Percentiles rank a stretch among this genome's conserved stretches.
phyloP scores from a whole-genome alignment of 1,140 invertebrate species.

The Zophobas atratus region DNA sequence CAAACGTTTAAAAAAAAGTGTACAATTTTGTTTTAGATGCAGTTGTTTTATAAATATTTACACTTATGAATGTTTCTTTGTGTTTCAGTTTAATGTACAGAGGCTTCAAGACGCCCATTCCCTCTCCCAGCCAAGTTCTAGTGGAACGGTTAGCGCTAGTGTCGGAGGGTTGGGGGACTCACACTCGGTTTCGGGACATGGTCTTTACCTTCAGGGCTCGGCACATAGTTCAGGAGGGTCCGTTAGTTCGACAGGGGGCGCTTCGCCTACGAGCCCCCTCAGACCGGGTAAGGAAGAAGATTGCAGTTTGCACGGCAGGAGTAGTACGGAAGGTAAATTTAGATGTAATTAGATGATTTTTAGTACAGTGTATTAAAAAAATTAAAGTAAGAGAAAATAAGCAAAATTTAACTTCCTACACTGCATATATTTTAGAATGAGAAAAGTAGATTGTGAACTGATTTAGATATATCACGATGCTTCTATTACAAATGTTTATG shows the following conservation, averaged over 20 bases:
- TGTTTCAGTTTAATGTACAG: slow-evolving; percentile 66
- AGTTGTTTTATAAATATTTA: too few relatives aligned
- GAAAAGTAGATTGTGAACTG: too few relatives aligned
- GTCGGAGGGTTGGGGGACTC: slow-evolving; percentile 55
- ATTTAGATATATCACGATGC: too few relatives aligned
- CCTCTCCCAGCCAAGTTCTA: slow-evolving; percentile 57
- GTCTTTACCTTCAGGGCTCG: slow-evolving; percentile 63
- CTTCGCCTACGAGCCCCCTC: slow-evolving; percentile 66
- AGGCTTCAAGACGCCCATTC: slow-evolving; percentile 64
- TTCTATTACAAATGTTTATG: too few relatives aligned
- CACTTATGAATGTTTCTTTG: slow-evolving; percentile 18
- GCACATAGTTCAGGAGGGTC: slow-evolving; percentile 66
- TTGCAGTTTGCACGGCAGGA: slow-evolving; percentile 71
- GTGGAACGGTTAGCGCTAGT: slow-evolving; percentile 53
- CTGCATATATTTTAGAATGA: too few relatives aligned
- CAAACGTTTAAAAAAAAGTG: too few relatives aligned
- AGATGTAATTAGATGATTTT: background rate
- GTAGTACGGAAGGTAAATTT: slow-evolving; percentile 71
- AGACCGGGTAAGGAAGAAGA: slow-evolving; percentile 72
- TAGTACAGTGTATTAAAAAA: background rate
- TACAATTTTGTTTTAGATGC: too few relatives aligned
- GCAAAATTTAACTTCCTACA: too few relatives aligned
- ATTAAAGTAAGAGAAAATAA: too few relatives aligned
- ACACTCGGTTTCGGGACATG: slow-evolving; percentile 57
- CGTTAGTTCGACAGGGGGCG: slow-evolving; percentile 65